A percentile compares a stretch with the other conserved stretches of the same genome.
Conservation (phyloP, 2,888 invertebrate genomes). For the Dryobotodes eremita region DNA sequence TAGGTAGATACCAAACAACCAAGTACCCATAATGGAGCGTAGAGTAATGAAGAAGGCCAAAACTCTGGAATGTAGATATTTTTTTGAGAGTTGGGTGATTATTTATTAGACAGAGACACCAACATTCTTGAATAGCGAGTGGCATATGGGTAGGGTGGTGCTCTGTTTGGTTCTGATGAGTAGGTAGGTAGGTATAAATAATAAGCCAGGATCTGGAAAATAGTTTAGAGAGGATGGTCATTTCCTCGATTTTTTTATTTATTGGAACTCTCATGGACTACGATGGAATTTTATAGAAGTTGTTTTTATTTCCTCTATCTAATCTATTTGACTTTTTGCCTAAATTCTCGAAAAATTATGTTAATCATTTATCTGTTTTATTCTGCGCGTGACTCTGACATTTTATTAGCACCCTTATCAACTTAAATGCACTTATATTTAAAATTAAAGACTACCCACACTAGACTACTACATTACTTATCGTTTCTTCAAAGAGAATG, state of each 20-base stretch:
- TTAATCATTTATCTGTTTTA: not conserved
- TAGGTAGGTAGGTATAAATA: not conserved
- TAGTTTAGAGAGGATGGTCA: no score
- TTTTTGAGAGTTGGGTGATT: not conserved
- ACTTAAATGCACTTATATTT: not conserved
- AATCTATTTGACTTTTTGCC: not conserved
- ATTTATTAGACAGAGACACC: not conserved
- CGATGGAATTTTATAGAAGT: not conserved
- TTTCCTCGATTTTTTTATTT: not conserved
- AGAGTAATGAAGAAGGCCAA: not conserved
- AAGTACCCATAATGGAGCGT: not conserved
- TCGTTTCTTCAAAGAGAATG: slow-evolving; percentile 56
- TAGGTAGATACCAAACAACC: not conserved
- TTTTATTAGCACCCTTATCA: not conserved
- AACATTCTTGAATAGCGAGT: not conserved
- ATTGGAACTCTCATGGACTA: not conserved
- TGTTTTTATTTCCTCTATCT: not conserved
- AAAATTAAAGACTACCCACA: slow-evolving; percentile 20
- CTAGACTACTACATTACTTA: slow-evolving; percentile 20
- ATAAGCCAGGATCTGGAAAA: not conserved
- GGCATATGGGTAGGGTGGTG: not conserved
- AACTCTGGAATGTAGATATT: not conserved
- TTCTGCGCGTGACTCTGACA: not conserved
- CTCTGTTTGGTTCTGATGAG: not conserved
- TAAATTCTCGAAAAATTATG: not conserved